Base-by-base conservation (phyloP, 1,140 invertebrate species). In the Neodiprion virginianus region DNA sequence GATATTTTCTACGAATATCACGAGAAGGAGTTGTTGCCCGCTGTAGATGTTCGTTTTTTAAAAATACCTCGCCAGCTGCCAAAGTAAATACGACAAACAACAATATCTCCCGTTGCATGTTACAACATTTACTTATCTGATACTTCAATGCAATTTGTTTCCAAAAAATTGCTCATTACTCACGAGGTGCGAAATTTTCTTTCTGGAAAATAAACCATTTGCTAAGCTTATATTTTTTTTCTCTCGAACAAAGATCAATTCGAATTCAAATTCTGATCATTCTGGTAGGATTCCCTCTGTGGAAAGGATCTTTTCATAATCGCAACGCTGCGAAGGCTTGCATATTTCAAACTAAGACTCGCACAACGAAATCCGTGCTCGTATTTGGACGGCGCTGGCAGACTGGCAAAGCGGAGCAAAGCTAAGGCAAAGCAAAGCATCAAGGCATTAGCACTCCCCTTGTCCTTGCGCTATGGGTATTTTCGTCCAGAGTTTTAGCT, bases 381-480 rank as follows among this genome's bases (percentile, higher is more conserved):
- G 28, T 40, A 61, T 61, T 61, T 61, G 53, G n/a, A 61, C 53
- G 53, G 11, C 53, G n/a, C 53, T 61, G 53, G 53, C 11, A 61
- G 8, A 12, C n/a, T 61, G 53, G 28, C 53, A 61, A 61, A 61
- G 53, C 53, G n/a, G n/a, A 61, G 53, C 53, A 61, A 61, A 61
- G 53, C 53, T 12, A 61, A 61, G 53, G 53, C 53, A 61, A 61
- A 61, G 53, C 53, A 61, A 61, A 61, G 53, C 53, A 61, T 61
- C 53, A 61, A 61, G 53, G 53, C 53, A 61, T 61, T 61, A 61
- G 53, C 53, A 61, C 53, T 61, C 53, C 74, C 80, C 85, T 53
- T 49, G 85, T 84, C 85, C 85, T 86, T 85, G 85, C 81, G 83
- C 83, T 84, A 82, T 17, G 81, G 85, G 85, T 87, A 86, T 87